A percentile compares a stretch with the other conserved stretches of the same genome.
Evolutionary conservation across 2,797 vertebrate genomes (phyloP).

Genomic region (Gorsachius magnificus): DNA sequence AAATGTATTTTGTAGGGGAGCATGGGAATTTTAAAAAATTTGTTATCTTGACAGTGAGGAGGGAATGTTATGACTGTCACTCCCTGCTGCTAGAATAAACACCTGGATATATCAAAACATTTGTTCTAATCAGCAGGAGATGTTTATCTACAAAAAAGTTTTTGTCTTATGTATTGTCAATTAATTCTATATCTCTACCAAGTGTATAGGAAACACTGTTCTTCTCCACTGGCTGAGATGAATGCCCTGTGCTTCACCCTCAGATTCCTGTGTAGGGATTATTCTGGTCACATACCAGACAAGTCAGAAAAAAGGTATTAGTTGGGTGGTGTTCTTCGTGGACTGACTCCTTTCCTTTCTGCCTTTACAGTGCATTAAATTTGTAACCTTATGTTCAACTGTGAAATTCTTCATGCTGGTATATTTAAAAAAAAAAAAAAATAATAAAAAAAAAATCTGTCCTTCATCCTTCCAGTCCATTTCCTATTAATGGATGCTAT

Average conservation of each 20-base stretch:
- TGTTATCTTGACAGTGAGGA: background rate
- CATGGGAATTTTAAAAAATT: background rate
- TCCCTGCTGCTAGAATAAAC: slow-evolving; percentile 25
- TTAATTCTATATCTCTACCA: background rate
- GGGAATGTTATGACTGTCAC: background rate
- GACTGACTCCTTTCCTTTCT: background rate
- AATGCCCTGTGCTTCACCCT: background rate
- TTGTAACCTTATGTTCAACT: background rate
- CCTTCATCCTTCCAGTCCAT: background rate
- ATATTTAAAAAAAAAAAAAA: background rate
- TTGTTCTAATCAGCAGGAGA: slow-evolving; percentile 22
- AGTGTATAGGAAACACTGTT: background rate
- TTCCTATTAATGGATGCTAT: background rate
- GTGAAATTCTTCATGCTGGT: background rate
- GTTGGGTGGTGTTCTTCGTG: background rate
- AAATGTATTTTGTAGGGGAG: background rate
- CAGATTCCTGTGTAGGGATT: background rate
- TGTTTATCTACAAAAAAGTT: background rate
- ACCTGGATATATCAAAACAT: slow-evolving; percentile 12
- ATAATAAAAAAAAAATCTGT: background rate
- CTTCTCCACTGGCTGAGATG: background rate
- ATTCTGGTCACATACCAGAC: background rate
- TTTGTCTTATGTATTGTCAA: background rate
- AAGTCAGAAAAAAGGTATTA: background rate
- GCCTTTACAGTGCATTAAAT: background rate